Evolutionary conservation across 1,140 invertebrate species (phyloP).

Genomic region (Drosophila parabipectinata): DNA sequence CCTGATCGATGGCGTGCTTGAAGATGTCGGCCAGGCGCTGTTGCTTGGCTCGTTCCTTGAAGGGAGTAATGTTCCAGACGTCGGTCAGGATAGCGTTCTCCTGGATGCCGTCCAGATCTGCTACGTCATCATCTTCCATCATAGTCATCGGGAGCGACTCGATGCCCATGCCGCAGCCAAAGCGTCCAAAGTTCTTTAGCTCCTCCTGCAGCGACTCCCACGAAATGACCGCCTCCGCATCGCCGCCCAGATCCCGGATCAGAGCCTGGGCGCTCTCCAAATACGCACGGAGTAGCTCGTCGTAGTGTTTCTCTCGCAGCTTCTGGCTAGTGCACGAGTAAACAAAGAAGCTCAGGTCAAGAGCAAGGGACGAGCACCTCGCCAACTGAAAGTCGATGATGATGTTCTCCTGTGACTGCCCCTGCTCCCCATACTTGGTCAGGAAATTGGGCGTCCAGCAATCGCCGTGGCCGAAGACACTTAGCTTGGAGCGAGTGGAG

Average conservation of each 20-base stretch:
- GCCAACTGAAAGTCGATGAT: slow-evolving; percentile 90
- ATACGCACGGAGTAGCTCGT: slow-evolving; percentile 86
- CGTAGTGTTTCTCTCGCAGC: slow-evolving; percentile 86
- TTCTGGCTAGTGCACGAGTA: slow-evolving; percentile 87
- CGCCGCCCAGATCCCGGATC: slow-evolving; percentile 86
- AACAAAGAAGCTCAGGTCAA: slow-evolving; percentile 87
- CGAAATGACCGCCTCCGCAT: slow-evolving; percentile 86
- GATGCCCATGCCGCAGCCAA: slow-evolving; percentile 87
- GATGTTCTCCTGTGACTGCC: slow-evolving; percentile 84
- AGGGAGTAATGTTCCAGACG: slow-evolving; percentile 85
- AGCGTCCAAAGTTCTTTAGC: slow-evolving; percentile 86
- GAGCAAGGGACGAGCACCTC: slow-evolving; percentile 85
- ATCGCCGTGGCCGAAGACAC: slow-evolving; percentile 89
- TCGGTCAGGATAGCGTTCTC: slow-evolving; percentile 85
- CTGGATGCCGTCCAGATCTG: slow-evolving; percentile 86
- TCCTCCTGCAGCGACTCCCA: slow-evolving; percentile 85
- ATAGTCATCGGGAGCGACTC: slow-evolving; percentile 87
- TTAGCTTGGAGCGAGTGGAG: slow-evolving; percentile 72
- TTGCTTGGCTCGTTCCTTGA: slow-evolving; percentile 85
- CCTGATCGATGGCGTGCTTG: slow-evolving; percentile 87
- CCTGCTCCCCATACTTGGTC: slow-evolving; percentile 84
- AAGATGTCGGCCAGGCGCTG: slow-evolving; percentile 86
- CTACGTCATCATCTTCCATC: slow-evolving; percentile 86
- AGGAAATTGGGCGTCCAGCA: slow-evolving; percentile 91
- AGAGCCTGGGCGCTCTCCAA: slow-evolving; percentile 85